Evolutionary conservation across 2,113 vertebrate species (phyloP).

Genomic region (Eubucco bourcierii): DNA sequence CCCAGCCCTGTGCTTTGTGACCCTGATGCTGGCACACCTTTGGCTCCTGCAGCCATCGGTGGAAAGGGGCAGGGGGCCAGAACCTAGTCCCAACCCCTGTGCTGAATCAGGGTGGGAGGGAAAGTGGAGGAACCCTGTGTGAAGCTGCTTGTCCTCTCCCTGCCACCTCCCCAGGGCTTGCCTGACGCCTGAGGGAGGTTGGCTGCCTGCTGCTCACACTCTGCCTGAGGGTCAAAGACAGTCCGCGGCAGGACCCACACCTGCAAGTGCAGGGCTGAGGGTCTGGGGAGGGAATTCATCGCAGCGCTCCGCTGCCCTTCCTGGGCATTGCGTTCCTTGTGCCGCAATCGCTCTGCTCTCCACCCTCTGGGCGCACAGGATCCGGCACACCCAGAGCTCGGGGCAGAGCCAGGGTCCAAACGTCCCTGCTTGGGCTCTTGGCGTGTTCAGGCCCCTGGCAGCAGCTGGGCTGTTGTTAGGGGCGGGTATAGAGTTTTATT

Average conservation of each 20-base stretch:
- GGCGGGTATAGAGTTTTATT: not conserved
- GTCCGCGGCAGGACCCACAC: accelerated
- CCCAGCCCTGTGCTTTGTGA: accelerated
- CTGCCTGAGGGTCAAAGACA: accelerated
- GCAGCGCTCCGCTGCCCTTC: not conserved
- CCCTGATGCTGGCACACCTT: accelerated
- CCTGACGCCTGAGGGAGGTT: too few relatives aligned
- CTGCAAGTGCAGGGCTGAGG: not conserved
- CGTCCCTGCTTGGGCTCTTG: not conserved
- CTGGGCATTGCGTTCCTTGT: accelerated
- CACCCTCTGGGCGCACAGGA: not conserved
- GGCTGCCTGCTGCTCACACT: not conserved
- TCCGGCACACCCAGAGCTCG: not conserved
- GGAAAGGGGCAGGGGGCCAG: not conserved
- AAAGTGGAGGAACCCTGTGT: not conserved
- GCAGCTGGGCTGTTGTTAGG: not conserved
- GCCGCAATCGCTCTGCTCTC: accelerated
- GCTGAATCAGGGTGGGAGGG: not conserved
- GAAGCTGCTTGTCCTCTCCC: not conserved
- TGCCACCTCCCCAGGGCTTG: not conserved
- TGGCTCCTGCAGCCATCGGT: accelerated
- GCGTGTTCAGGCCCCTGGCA: not conserved
- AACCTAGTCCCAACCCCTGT: not conserved
- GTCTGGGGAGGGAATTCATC: not conserved
- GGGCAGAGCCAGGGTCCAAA: not conserved